A percentile compares a stretch with the other conserved stretches of the same genome.
These are phyloP conservation scores for Isotomurus palustris DNA, from an alignment of 2,888 invertebrate species.

Conservation along the genomic window DNA sequence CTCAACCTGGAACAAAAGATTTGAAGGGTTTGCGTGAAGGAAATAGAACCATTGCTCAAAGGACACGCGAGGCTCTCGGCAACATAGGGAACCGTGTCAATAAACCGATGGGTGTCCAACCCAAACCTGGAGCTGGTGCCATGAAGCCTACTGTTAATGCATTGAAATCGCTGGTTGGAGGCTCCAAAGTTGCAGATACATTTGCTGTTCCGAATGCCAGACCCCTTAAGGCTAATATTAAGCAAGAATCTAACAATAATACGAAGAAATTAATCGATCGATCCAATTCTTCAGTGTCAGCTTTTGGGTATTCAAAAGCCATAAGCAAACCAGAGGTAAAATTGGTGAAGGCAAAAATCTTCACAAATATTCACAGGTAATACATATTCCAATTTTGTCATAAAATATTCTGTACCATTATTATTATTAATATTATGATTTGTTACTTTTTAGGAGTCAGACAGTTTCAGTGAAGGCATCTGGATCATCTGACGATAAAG, in stretches of 20 bases:
- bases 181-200: slow-evolving; percentile 5
- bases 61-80: slow-evolving; percentile 38
- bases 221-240: slow-evolving; percentile 13
- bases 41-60: slow-evolving; percentile 23
- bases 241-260: slow-evolving; percentile 21
- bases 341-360: slow-evolving; percentile 8
- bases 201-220: slow-evolving; percentile 25
- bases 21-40: slow-evolving; percentile 1
- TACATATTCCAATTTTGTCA: no score
- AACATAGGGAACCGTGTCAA: slow-evolving; percentile 43
- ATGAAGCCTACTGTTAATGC: neutral
- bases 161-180: slow-evolving; percentile 3
- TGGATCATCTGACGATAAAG: no score
- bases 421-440: neutral
- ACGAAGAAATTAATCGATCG: neutral
- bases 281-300: neutral
- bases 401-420: neutral
- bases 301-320: no score
- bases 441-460: neutral
- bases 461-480: neutral
- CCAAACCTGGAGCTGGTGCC: neutral
- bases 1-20: slow-evolving; percentile 1
- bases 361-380: slow-evolving; percentile 10
- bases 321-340: neutral
- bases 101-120: slow-evolving; percentile 13